Evolutionary conservation across 2,797 vertebrate genomes (phyloP), one percentile per base, ranked within the genome.

Genomic region (Okamejei kenojei): DNA sequence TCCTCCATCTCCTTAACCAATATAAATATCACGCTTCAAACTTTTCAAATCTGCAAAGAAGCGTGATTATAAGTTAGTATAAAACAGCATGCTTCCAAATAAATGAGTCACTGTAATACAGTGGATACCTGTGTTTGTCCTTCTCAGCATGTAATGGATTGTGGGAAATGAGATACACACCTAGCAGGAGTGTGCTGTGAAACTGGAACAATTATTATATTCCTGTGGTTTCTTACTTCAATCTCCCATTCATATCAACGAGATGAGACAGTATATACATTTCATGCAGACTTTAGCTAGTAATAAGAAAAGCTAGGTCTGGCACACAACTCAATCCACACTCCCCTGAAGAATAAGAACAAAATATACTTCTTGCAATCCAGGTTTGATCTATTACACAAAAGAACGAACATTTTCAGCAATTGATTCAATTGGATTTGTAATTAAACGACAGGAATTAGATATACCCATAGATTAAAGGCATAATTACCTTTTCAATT

Each of bases 11-110:
- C 38, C 23, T 45, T 76, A 92, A 92, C 90, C 38, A 74, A 23
- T 15, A 54, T 92, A 76, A 74, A 76, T 38, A 58, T 76, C 73
- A 76, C 58, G 6, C 23, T 76, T 58, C 8, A 74, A 76, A 54
- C 35, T 92, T 71, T 92, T 74, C 35, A 29, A 92, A 26, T 92
- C 15, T 38, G 74, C 71, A 54, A 92, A 92, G 73, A 13, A 74
- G 29, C 23, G 19, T 71, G 63, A 90, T 54, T 92, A 58, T 54
- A 86, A 26, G 21, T 92, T 74, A 74, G n/a, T 76, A 58, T 92
- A 92, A 92, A 92, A 76, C 26, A 92, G 73, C 90, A 76, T 76
- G 38, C 90, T 74, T 92, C 29, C 90, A 74, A 74, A 58, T 76
- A 92, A 92, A 29, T 73, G 35, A 76, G 45, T 92, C 38, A 29